These are phyloP conservation scores for Drosophila pectinifera DNA, from an alignment of 1,140 invertebrate genomes.

Conservation along the genomic window DNA sequence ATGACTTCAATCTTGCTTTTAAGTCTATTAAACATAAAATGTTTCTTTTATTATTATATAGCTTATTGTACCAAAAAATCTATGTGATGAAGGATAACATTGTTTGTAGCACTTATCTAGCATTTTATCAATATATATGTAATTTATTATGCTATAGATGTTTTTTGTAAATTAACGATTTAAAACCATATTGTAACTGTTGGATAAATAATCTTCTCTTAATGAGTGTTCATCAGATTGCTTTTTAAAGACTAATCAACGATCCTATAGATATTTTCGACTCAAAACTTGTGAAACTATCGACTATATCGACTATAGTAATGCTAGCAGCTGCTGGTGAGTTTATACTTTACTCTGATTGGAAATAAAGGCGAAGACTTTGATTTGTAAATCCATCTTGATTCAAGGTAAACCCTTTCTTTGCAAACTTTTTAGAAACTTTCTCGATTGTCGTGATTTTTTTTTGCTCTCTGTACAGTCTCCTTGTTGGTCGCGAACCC, in stretches of 20 bases:
- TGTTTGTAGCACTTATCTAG: neutral
- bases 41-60: too few relatives aligned
- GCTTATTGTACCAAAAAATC: too few relatives aligned
- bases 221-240: too few relatives aligned
- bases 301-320: neutral
- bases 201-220: too few relatives aligned
- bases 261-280: neutral
- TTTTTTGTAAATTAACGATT: too few relatives aligned
- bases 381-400: neutral
- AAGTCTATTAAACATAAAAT: too few relatives aligned
- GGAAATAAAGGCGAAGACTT: too few relatives aligned
- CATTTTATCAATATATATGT: neutral
- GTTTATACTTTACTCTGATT: too few relatives aligned
- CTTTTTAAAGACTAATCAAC: too few relatives aligned
- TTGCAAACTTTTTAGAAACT: conserved; percentile 3
- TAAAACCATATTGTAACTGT: too few relatives aligned
- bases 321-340: neutral
- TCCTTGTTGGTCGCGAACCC: conserved; percentile 26
- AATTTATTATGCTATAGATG: neutral
- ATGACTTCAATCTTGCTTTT: too few relatives aligned
- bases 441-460: neutral
- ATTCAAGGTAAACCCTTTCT: neutral
- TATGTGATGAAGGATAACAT: neutral
- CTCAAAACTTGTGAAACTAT: neutral
- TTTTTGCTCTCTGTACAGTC: conserved; percentile 12